Percentiles rank a stretch among this genome's conserved stretches.
Evolutionary conservation across 2,888 invertebrate species (phyloP).

Genomic region (Chalcis sispes): DNA sequence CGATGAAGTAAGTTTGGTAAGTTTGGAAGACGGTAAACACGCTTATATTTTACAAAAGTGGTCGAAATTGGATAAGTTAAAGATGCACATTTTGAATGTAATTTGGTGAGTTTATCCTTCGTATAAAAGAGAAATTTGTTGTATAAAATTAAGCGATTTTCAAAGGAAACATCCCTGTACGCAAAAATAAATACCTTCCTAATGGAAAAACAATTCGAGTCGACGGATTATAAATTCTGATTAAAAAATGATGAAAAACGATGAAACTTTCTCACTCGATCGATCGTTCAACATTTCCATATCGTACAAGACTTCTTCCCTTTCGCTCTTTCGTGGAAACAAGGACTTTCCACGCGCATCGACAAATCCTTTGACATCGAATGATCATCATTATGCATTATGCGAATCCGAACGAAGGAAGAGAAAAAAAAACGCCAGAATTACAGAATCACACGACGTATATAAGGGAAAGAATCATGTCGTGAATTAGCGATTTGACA

Average conservation of each 20-base stretch:
- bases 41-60: too few species aligned
- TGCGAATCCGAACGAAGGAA: slow-evolving; percentile 23
- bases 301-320: background rate
- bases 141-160: too few species aligned
- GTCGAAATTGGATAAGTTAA: too few species aligned
- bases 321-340: background rate
- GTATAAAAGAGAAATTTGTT: too few species aligned
- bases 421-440: slow-evolving; percentile 32
- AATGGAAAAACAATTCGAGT: background rate
- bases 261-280: background rate
- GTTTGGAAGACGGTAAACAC: too few species aligned
- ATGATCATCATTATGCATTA: slow-evolving; percentile 57
- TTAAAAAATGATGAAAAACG: background rate
- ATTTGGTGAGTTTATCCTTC: too few species aligned
- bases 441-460: slow-evolving; percentile 17
- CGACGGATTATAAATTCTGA: too few species aligned
- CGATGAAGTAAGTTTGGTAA: too few species aligned
- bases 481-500: slow-evolving; percentile 44
- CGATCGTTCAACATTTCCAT: slow-evolving; percentile 24
- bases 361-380: slow-evolving; percentile 45
- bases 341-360: too few species aligned
- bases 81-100: too few species aligned
- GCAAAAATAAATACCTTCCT: background rate
- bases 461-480: slow-evolving; percentile 20
- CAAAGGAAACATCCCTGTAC: too few species aligned